Base-by-base conservation (phyloP, 2,888 invertebrate species). In the Hirtodrosophila histrioides region DNA sequence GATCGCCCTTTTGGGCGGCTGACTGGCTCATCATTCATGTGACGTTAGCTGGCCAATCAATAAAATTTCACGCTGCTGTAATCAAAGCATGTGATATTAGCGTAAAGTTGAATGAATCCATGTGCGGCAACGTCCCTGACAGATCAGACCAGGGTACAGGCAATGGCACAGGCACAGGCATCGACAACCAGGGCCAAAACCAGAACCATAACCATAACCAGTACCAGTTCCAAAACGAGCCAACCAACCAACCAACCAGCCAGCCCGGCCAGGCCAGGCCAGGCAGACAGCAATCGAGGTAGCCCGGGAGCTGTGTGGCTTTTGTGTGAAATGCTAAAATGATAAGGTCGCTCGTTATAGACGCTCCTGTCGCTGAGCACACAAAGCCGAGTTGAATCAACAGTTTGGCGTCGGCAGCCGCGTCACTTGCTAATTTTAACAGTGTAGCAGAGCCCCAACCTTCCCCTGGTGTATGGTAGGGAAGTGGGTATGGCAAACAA, bases 21-120 rank as follows among this genome's bases (percentile, higher is more conserved):
- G 63, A 56, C 63, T 56, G 69, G 24, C 65, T 66, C 81, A 81
- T 76, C 81, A 66, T 68, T 80, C 63, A 76, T 78, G 68, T 71
- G 71, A 71, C 63, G 69, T 67, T 88, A 79, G 77, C 80, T 86
- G 86, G 80, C 87, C 88, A 90, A 90, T 90, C 89, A 88, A 90
- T 90, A 90, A 89, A 90, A 89, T 90, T 90, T 90, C 88, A 90
- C 90, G 89, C 80, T 88, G 68, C 83, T 83, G 82, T 90, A 90
- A 90, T 90, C 90, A 90, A 90, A 90, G 86, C 89, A 80, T 83
- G 85, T 79, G 88, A 85, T 90, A 88, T 88, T 89, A 89, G 89
- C 77, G 83, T 78, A 81, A 86, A 88, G 80, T 86, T 88, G 81
- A 83, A 84, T 89, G 80, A 80, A 76, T 86, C 77, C 88, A 75